Conservation (phyloP, 2,113 vertebrate species). For the Brevimyrus niger region DNA sequence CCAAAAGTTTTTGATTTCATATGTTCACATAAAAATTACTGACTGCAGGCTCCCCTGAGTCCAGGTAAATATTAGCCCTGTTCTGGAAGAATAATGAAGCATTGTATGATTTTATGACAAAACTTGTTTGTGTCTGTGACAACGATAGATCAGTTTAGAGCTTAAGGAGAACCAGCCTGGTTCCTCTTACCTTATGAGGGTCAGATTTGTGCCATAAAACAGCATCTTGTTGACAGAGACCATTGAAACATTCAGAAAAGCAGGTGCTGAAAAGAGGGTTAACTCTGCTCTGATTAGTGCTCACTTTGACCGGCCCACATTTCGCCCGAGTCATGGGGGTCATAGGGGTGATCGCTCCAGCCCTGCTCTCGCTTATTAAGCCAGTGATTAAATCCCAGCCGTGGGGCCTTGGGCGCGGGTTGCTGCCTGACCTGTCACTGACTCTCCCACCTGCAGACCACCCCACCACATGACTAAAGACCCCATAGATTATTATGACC, state of each 20-base stretch:
- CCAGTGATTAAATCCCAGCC: not conserved
- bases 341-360: not conserved
- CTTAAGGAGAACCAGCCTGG: not conserved
- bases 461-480: not conserved
- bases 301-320: not conserved
- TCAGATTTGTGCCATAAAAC: not conserved
- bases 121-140: not conserved
- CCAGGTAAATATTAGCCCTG: not conserved
- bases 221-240: not conserved
- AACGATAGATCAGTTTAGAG: not conserved
- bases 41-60: not conserved
- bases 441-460: not conserved
- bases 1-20: not conserved
- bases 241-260: not conserved
- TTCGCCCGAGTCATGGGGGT: not conserved
- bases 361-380: not conserved
- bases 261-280: not conserved
- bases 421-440: not conserved
- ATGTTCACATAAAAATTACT: not conserved
- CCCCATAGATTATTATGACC: not conserved
- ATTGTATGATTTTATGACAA: constrained; percentile 3
- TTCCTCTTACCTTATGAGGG: not conserved
- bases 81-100: not conserved
- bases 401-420: no score
- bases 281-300: not conserved